Evolutionary conservation across 2,888 invertebrate genomes (phyloP).

Genomic region (Drosophila algonquin): DNA sequence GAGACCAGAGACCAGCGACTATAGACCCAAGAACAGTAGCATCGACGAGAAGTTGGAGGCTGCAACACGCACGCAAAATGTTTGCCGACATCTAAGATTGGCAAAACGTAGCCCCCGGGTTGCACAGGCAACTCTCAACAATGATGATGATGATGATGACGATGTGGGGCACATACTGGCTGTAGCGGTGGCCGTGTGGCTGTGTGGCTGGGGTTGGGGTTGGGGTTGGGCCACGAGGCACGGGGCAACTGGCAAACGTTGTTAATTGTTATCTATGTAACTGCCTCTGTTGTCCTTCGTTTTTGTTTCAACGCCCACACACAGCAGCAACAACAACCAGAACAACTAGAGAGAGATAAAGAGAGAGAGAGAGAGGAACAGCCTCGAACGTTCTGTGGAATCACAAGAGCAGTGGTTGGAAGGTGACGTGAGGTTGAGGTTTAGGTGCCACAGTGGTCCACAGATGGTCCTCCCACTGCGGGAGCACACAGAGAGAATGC

Average conservation of each 20-base stretch:
- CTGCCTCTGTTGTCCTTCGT: constrained; percentile 61
- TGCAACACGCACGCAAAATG: constrained; percentile 72
- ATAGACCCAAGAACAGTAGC: constrained; percentile 15
- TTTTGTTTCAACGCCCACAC: constrained; percentile 58
- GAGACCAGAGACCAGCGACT: neutral
- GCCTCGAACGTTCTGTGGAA: constrained; percentile 12
- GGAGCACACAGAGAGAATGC: too few species aligned
- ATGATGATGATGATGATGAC: constrained; percentile 4
- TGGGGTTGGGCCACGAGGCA: constrained; percentile 1
- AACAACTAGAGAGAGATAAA: too few species aligned
- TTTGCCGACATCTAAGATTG: constrained; percentile 78
- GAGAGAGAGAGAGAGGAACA: neutral
- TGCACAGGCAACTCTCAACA: constrained; percentile 44
- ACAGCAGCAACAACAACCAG: constrained; percentile 13
- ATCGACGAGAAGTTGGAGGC: constrained; percentile 27
- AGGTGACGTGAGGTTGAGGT: neutral
- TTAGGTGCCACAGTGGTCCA: neutral
- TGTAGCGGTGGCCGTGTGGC: neutral
- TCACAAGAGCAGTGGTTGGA: neutral
- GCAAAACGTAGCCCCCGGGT: constrained; percentile 72
- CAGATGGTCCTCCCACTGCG: too few species aligned
- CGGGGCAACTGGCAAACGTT: constrained; percentile 40
- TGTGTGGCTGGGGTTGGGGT: too few species aligned
- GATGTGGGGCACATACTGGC: neutral
- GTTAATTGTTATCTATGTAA: constrained; percentile 78